phyloP scores from a whole-genome alignment of 2,888 invertebrate genomes.

The Parasteatoda lunata region DNA sequence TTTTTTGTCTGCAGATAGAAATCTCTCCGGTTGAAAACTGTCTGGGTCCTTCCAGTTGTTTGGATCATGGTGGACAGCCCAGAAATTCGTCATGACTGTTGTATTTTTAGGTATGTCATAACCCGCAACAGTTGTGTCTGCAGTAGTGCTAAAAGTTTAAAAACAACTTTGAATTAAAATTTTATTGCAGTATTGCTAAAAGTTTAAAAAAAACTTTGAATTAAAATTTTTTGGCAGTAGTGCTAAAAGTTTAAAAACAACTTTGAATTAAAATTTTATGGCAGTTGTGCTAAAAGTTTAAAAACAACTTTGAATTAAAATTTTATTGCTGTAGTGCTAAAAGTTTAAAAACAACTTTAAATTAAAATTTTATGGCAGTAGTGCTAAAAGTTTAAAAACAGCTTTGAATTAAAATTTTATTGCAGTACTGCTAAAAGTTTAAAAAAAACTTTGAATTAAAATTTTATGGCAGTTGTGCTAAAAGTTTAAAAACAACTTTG shows the following conservation, averaged over 20 bases:
- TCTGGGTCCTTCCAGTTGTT: conserved; percentile 52
- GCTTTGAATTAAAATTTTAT: not conserved
- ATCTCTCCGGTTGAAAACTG: conserved; percentile 58
- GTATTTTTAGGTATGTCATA: conserved; percentile 57
- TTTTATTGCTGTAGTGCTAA: no score
- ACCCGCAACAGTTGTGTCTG: conserved; percentile 49
- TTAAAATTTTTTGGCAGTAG: no score
- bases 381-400: no score
- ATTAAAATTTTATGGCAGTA: not conserved
- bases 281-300: not conserved
- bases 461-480: not conserved
- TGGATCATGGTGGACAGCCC: conserved; percentile 54
- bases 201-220: no score
- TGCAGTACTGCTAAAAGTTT: not conserved
- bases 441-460: no score
- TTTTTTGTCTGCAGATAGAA: conserved; percentile 40
- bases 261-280: not conserved
- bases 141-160: conserved; percentile 4
- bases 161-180: no score
- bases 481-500: no score
- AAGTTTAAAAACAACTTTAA: no score
- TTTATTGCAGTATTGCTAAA: no score
- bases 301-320: not conserved
- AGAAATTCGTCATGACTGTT: conserved; percentile 52
- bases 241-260: no score